Evolutionary conservation across 2,113 vertebrate genomes (phyloP).

Genomic region (Labeo rohita): DNA sequence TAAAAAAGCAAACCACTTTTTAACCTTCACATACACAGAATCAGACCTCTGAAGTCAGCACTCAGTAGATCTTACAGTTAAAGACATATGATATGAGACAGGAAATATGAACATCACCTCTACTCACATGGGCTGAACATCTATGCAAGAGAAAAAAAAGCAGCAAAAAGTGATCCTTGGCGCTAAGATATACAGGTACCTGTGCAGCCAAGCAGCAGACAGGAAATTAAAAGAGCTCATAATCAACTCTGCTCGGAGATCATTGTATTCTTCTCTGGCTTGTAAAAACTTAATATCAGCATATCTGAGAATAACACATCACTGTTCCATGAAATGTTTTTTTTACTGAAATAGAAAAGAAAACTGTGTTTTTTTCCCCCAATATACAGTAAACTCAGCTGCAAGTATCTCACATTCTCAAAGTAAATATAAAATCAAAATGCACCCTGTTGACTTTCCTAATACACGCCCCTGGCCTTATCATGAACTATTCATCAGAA

Average conservation of each 20-base stretch:
- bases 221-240: conserved; percentile 52
- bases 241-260: conserved; percentile 44
- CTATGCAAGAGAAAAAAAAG: conserved; percentile 40
- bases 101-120: neutral
- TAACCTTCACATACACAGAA: neutral
- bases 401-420: neutral
- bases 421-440: neutral
- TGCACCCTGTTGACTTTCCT: neutral
- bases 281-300: neutral
- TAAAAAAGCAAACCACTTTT: too few species aligned
- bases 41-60: neutral
- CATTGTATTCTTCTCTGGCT: conserved; percentile 34
- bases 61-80: neutral
- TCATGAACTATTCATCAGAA: neutral
- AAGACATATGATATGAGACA: neutral
- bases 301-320: neutral
- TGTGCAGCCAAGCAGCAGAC: conserved; percentile 37
- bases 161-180: conserved; percentile 25
- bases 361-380: neutral
- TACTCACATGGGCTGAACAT: neutral
- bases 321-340: too few species aligned
- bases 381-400: neutral
- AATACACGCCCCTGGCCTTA: neutral
- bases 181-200: conserved; percentile 52
- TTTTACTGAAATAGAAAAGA: neutral